A percentile compares a stretch with the other conserved stretches of the same genome.
These are phyloP conservation scores for Podotricha telesiphe DNA, from an alignment of 2,888 invertebrate species.

Conservation along the genomic window DNA sequence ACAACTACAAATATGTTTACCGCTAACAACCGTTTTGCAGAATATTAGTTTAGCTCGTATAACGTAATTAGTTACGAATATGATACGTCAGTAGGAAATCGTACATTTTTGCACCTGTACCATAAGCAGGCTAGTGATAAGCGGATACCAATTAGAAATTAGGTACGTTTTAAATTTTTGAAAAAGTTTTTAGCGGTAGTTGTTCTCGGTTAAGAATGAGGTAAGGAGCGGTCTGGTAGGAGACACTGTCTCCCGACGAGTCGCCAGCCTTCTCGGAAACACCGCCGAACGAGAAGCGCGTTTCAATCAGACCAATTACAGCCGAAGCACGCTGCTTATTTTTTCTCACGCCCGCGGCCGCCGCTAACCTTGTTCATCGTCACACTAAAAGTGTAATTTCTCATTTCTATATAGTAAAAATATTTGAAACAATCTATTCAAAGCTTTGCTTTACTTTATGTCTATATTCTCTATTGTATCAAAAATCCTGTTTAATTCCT, in stretches of 20 bases:
- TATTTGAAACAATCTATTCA: conserved; percentile 50
- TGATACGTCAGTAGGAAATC: background rate
- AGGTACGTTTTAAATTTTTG: background rate
- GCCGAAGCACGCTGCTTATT: conserved; percentile 66
- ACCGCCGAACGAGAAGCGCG: conserved; percentile 69
- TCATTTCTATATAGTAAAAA: conserved; percentile 51
- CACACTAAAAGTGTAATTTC: conserved; percentile 47
- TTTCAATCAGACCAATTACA: conserved; percentile 83
- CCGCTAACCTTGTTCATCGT: conserved; percentile 50
- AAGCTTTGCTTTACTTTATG: background rate
- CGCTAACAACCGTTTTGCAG: background rate
- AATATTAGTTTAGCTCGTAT: background rate
- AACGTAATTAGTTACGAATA: background rate
- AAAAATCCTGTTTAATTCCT: background rate
- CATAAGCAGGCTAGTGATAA: background rate
- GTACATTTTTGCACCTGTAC: background rate
- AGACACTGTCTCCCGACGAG: conserved; percentile 75
- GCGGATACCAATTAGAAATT: no score
- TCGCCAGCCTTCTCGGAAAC: conserved; percentile 73
- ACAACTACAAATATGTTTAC: conserved; percentile 35
- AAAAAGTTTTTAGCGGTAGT: conserved; percentile 34
- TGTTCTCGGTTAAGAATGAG: conserved; percentile 46
- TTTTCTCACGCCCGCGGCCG: conserved; percentile 64
- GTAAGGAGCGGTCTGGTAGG: conserved; percentile 47
- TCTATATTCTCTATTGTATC: no score